These are phyloP conservation scores for Oligia fasciuncula DNA, from an alignment of 2,888 invertebrate species.

Conservation along the genomic window DNA sequence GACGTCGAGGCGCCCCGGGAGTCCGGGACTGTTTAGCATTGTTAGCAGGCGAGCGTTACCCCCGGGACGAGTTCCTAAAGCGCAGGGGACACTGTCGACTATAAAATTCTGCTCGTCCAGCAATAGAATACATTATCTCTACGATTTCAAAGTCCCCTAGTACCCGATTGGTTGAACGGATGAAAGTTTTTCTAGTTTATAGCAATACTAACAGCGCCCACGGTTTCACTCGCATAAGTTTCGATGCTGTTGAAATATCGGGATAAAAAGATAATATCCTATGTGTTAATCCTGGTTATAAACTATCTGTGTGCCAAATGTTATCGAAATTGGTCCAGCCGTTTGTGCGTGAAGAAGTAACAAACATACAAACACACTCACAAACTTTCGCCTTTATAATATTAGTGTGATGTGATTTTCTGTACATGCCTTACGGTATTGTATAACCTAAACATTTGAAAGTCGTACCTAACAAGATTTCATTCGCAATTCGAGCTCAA, in stretches of 20 bases:
- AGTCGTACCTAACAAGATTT: not conserved
- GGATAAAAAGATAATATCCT: no score
- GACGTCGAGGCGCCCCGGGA: not conserved
- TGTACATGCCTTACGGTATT: not conserved
- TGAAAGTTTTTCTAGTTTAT: not conserved
- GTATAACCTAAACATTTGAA: not conserved
- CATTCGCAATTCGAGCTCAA: not conserved
- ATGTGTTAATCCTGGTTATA: no score
- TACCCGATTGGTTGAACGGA: slow-evolving; percentile 3
- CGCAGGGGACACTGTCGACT: slow-evolving; percentile 10
- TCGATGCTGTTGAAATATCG: no score
- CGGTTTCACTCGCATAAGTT: no score
- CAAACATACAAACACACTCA: no score
- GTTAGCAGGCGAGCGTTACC: no score
- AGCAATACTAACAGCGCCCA: not conserved
- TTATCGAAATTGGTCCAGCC: no score
- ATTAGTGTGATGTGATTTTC: not conserved
- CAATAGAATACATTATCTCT: slow-evolving; percentile 44
- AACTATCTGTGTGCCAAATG: no score
- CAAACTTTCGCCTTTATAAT: no score
- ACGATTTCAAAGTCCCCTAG: not conserved
- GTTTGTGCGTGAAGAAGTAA: no score
- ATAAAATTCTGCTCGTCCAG: slow-evolving; percentile 34
- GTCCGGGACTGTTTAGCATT: no score
- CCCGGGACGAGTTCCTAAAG: slow-evolving; percentile 22